These are phyloP conservation scores for Mus spretus DNA, from an alignment of 2,797 vertebrate species.

Conservation along the genomic window DNA sequence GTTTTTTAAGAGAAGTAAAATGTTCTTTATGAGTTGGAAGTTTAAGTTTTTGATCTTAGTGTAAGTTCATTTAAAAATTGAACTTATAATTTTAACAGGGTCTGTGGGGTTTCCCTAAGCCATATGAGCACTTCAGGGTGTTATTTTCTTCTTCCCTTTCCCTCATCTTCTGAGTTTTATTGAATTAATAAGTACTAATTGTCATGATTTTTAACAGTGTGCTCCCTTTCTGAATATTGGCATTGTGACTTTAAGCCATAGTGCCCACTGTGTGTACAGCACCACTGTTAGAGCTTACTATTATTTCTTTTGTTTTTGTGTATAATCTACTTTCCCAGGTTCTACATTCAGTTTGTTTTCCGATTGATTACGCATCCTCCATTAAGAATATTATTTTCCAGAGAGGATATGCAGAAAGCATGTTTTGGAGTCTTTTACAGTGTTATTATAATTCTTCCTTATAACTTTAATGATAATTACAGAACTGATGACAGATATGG, in stretches of 20 bases:
- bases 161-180: constrained; percentile 41
- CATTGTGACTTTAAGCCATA: background rate
- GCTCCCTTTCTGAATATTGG: background rate
- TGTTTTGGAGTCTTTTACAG: constrained; percentile 5
- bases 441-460: constrained; percentile 57
- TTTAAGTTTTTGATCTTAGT: background rate
- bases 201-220: background rate
- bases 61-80: constrained; percentile 8
- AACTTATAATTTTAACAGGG: background rate
- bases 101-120: background rate
- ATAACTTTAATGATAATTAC: constrained; percentile 14
- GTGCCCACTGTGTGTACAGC: background rate
- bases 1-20: background rate
- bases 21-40: constrained; percentile 33
- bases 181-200: constrained; percentile 57
- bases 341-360: constrained; percentile 45
- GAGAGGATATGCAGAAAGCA: background rate
- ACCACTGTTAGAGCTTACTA: background rate
- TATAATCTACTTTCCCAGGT: constrained; percentile 18
- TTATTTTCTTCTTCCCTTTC: constrained; percentile 16
- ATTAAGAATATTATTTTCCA: constrained; percentile 42
- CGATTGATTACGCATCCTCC: background rate
- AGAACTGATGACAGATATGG: background rate
- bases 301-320: background rate
- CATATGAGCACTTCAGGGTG: background rate